Base-by-base conservation (phyloP, 2,113 vertebrate species). In the Propithecus coquereli region DNA sequence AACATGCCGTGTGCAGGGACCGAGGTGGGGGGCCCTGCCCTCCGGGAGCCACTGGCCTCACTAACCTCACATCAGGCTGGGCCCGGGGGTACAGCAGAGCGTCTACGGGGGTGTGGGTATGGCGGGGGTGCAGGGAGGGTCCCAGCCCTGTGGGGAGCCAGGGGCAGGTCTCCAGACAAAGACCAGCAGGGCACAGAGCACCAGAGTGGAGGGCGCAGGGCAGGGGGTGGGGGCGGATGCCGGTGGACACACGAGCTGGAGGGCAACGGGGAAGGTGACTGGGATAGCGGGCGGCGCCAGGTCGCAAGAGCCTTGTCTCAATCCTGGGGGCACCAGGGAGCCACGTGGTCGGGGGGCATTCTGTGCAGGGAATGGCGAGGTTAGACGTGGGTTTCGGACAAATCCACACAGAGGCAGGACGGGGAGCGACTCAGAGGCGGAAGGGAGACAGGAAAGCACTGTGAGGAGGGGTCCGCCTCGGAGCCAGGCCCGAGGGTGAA, bases 101-200 rank as follows among this genome's bases (percentile, higher is more conserved):
- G 0, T 8, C 25, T 14, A 9, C 27, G 9, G 43, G 30, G 22
- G 27, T 1, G 4, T 1, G 0, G 50, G 20, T 8, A 54, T 57
- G 45, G 18, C 66, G 27, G 32, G 45, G 54, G 61, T 54, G 50
- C 7, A 4, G 45, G 61, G 47, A 68, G 70, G 17, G 32, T 70
- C 54, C 43, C 52, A 54, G 52, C 52, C 52, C 52, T 54, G 52
- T 54, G 52, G 52, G 52, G 30, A 40, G 27, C 43, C 25, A 25
- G 47, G 4, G 37, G 7, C 54, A 57, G 57, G 16, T 6, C 65
- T 45, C 66, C 45, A 25, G 37, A 23, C 17, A 70, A 37, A 59
- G 50, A 14, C 27, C 25, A 45, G 61, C 57, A 14, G 37, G 43
- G 54, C 0, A 2, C 40, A 34, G 22, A 89, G 84, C 37, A n/a